Base-by-base conservation (phyloP, 2,888 invertebrate genomes). In the Tipula confusa region DNA sequence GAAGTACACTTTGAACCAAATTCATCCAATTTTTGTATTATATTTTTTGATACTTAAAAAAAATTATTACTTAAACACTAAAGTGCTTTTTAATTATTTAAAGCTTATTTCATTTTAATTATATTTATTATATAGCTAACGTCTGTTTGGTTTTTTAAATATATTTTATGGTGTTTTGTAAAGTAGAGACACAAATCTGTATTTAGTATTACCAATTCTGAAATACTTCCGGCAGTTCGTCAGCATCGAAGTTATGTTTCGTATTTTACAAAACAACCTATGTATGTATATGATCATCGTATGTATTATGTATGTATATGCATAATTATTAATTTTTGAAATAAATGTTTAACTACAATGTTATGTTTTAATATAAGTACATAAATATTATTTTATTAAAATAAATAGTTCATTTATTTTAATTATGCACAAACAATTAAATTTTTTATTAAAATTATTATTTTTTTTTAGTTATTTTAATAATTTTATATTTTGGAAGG, bases 1-100 rank as follows among this genome's bases (percentile, higher is more conserved):
- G 64, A 64, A 64, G 64, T 64, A 64, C 64, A 64, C 64, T 64
- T 64, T 64, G 64, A 64, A 64, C 64, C 24, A 64, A 64, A 64
- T 64, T 64, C 64, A 64, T 64, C 9, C 64, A 64, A 24, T 64
- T 48, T 64, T 64, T 64, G 64, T 64, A 7, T 48, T 4, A 64
- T n/a, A n/a, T 64, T 64, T 24, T 64, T n/a, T 24, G 24, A 64
- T 64, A 64, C 18, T 64, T 24, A 64, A 64, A 64, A 64, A 64
- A 64, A 64, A 64, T 24, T 43, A 11, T 64, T 64, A 24, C 64
- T 64, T 64, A 64, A 64, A 64, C 18, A 9, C 64, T 64, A 64
- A 64, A 64, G 64, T 64, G 64, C 64, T 64, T 64, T 64, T 64
- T 18, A 24, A 24, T 64, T 64, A 24, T 64, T 64, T 64, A 64